These are phyloP conservation scores for Scaptomyza reducta DNA, from an alignment of 2,888 invertebrate genomes.

Conservation along the genomic window DNA sequence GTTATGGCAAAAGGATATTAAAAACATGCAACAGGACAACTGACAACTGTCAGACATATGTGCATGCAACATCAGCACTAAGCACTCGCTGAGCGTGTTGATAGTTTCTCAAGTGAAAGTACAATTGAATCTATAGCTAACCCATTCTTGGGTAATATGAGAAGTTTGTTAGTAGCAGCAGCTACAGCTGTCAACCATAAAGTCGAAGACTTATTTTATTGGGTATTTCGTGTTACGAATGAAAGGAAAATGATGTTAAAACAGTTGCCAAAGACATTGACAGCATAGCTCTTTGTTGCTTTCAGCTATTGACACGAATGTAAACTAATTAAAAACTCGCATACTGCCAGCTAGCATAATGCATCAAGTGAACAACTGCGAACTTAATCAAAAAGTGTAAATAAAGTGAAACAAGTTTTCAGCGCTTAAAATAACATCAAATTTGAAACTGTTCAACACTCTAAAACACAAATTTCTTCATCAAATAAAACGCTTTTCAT, in stretches of 20 bases:
- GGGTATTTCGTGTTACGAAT: too few species aligned
- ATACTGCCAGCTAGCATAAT: not conserved
- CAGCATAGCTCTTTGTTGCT: too few species aligned
- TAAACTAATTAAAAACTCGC: not conserved
- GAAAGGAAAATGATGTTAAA: too few species aligned
- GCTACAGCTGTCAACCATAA: conserved; percentile 23
- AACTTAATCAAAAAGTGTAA: not conserved
- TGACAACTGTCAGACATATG: conserved; percentile 18
- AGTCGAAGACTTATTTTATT: not conserved
- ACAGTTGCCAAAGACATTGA: too few species aligned
- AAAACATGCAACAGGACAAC: conserved; percentile 21
- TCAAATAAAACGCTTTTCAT: not conserved
- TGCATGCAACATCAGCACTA: conserved; percentile 24
- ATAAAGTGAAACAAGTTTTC: not conserved
- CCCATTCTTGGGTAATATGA: conserved; percentile 50
- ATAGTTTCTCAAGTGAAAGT: conserved; percentile 41
- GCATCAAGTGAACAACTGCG: not conserved
- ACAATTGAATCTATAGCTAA: conserved; percentile 10
- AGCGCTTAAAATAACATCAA: not conserved
- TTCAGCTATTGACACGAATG: not conserved
- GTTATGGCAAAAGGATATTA: conserved; percentile 75
- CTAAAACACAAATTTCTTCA: not conserved
- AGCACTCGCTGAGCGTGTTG: conserved; percentile 43
- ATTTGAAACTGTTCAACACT: not conserved
- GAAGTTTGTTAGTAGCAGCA: conserved; percentile 7